These are phyloP conservation scores for Apostichopus japonicus DNA, from an alignment of 35 echinoderm and acorn worm genomes.

Conservation along the genomic window DNA sequence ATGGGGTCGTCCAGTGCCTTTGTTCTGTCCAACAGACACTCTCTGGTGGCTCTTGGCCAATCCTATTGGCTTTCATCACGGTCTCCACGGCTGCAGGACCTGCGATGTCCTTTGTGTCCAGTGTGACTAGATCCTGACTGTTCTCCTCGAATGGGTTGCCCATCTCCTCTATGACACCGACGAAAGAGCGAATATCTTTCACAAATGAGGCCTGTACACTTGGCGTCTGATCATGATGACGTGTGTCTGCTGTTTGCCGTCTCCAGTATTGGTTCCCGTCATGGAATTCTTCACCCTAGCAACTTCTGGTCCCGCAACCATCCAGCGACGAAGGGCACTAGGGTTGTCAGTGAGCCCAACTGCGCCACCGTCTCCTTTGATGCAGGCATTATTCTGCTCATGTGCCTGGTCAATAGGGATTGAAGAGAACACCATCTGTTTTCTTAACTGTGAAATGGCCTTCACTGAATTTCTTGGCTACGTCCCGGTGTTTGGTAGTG, in stretches of 20 bases:
- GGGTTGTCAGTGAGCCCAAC: slow-evolving; percentile 67
- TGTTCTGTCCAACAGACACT: background rate
- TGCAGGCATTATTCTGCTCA: slow-evolving; percentile 68
- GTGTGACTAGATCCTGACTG: slow-evolving; percentile 17
- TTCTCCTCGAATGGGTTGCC: slow-evolving; percentile 60
- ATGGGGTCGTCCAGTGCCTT: background rate
- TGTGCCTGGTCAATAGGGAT: slow-evolving; percentile 74
- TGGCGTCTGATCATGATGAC: slow-evolving; percentile 32
- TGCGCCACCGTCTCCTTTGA: slow-evolving; percentile 70
- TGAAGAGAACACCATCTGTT: slow-evolving; percentile 34
- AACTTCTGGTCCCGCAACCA: slow-evolving; percentile 67
- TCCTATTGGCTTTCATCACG: background rate
- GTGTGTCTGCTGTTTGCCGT: background rate
- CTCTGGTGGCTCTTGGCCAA: slow-evolving; percentile 16
- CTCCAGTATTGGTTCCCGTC: background rate
- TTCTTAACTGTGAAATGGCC: slow-evolving; percentile 62
- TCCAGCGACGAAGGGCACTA: slow-evolving; percentile 20
- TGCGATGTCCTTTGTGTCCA: slow-evolving; percentile 58
- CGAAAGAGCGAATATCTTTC: background rate
- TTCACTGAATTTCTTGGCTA: slow-evolving; percentile 4
- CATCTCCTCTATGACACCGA: slow-evolving; percentile 27
- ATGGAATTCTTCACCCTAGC: slow-evolving; percentile 38
- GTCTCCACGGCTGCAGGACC: background rate
- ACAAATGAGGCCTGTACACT: slow-evolving; percentile 39
- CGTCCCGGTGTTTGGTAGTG: slow-evolving; percentile 36